Evolutionary conservation across 2,113 vertebrate species (phyloP), one percentile per base, ranked within the genome.

Genomic region (Sceloporus tristichus): DNA sequence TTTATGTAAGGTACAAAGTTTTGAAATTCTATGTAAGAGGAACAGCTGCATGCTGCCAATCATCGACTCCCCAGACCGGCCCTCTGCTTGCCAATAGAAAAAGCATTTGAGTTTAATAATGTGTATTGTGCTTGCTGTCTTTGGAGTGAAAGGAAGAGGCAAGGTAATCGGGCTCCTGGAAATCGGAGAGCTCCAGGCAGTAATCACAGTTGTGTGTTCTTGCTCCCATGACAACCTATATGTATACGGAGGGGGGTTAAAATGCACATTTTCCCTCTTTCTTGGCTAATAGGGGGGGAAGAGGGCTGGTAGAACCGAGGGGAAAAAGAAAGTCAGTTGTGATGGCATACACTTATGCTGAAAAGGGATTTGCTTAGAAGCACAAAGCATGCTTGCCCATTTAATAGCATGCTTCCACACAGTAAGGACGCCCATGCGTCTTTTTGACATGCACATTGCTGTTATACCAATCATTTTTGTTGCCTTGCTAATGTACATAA

Each of bases 221-320:
- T 71, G 92, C 87, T 95, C 29, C 93, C 93, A 95, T 95, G 91
- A 94, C 90, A 95, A 95, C 95, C 38, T 87, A 86, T 88, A 89
- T 95, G 95, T 95, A 95, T 95, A 94, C 87, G 83, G 79, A 84
- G 90, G 95, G 87, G 88, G 91, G 90, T 92, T 77, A 86, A 84
- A 94, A 68, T 34, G 25, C 73, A 77, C 42, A 29, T 9, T 11
- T 5, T 40, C 90, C 89, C 91, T 90, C 78, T 86, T 87, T 73
- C 27, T 92, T 94, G 3, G 68, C 88, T 83, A 79, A 73, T 23
- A 56, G 74, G 85, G 84, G 74, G n/a, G 40, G 65, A 65, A 40
- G 68, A 10, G 16, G 29, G 59, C 10, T 18, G 89, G 91, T 79
- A 78, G 83, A 94, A 34, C 80, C 76, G 62, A 82, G 82, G 29